These are phyloP conservation scores for Latrodectus elegans DNA, from an alignment of 2,888 invertebrate genomes.

Conservation along the genomic window DNA sequence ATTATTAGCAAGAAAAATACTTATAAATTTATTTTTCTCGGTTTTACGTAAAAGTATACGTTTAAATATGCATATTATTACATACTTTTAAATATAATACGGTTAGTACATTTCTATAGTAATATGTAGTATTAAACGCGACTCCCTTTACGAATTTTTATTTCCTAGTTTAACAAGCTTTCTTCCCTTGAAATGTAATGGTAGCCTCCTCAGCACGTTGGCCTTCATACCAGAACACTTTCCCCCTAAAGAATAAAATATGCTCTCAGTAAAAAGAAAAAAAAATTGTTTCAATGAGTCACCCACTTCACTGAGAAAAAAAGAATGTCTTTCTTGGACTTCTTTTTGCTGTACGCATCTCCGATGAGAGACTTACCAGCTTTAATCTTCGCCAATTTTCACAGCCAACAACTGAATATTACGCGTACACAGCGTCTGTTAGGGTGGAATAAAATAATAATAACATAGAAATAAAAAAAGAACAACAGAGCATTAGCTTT, in stretches of 20 bases:
- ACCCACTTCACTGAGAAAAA: constrained; percentile 46
- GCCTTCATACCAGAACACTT: constrained; percentile 43
- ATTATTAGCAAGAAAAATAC: too few relatives aligned
- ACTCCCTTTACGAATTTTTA: too few relatives aligned
- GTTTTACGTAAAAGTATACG: too few relatives aligned
- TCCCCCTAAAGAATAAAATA: constrained; percentile 50
- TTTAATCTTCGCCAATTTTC: constrained; percentile 49
- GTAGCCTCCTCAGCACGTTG: constrained; percentile 34
- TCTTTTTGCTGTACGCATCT: constrained; percentile 10
- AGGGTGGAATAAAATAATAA: not conserved
- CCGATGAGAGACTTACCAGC: constrained; percentile 29
- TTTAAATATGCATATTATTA: too few relatives aligned
- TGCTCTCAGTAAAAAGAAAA: constrained; percentile 31
- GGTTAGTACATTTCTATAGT: too few relatives aligned
- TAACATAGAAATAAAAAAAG: constrained; percentile 22
- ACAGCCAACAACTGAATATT: constrained; percentile 34
- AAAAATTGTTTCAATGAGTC: constrained; percentile 41
- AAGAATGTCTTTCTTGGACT: constrained; percentile 54
- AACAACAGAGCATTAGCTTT: constrained; percentile 1
- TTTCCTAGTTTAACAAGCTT: constrained; percentile 8
- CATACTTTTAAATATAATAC: too few relatives aligned
- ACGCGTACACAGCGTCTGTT: constrained; percentile 24
- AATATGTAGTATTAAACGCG: too few relatives aligned
- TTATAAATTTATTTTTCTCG: too few relatives aligned
- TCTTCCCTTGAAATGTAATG: constrained; percentile 30